Evolutionary conservation across 2,113 vertebrate genomes (phyloP).

Genomic region (Chrysochloris asiatica): DNA sequence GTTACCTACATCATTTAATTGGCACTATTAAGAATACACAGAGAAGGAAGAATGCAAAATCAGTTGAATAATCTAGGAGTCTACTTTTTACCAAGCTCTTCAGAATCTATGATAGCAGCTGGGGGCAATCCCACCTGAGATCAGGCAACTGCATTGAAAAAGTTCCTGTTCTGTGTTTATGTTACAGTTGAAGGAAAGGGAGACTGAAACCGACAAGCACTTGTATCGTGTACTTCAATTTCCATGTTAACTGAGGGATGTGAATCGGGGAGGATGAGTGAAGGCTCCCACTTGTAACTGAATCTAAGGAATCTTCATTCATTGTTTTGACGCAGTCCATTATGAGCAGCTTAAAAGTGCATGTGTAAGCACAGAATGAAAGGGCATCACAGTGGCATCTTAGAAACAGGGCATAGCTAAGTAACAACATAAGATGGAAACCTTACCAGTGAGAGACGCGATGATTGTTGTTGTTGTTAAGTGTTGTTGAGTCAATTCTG

Average conservation of each 20-base stretch:
- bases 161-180: neutral
- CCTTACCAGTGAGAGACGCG: neutral
- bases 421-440: neutral
- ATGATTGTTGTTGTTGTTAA: too few species aligned
- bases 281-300: neutral
- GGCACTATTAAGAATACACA: neutral
- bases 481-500: too few species aligned
- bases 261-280: neutral
- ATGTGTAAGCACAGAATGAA: neutral
- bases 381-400: neutral
- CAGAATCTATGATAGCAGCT: neutral
- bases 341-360: neutral
- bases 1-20: neutral
- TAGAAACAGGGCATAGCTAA: neutral
- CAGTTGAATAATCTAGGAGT: too few species aligned
- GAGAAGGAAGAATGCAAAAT: neutral
- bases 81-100: neutral
- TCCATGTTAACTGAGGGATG: neutral
- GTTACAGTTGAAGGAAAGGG: neutral
- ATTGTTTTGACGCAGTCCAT: neutral
- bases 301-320: neutral
- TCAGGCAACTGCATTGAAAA: neutral
- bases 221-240: neutral
- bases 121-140: neutral
- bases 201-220: neutral